Base-by-base conservation (phyloP, 2,797 vertebrate genomes). In the Naso thynnoides region DNA sequence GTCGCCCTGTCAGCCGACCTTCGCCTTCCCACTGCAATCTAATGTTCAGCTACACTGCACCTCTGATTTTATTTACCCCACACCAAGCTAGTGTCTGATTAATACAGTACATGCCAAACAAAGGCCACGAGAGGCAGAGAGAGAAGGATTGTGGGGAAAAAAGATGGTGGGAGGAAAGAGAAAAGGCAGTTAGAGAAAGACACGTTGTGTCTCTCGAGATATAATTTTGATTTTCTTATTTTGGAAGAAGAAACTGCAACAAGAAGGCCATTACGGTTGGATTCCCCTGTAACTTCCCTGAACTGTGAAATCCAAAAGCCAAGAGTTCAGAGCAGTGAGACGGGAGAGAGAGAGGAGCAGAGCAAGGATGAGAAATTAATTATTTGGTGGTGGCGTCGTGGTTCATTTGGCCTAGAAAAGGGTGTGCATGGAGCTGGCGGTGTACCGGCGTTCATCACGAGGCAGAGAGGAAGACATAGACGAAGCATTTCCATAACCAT, bases 241-340 rank as follows among this genome's bases (percentile, higher is more conserved):
- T 48, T 47, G 52, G 15, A 62, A 76, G 72, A 77, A 81, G 75
- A 63, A 76, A 67, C 63, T 38, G 8, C 76, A 76, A 82, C 61
- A 72, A 60, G 77, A 15, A 77, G 61, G 44, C 69, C 70, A 70
- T 84, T 73, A 83, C 60, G 38, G 45, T 58, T 76, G 72, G 58
- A 80, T 81, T 82, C 65, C 57, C 64, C 76, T 36, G 64, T 50
- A 78, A 64, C 76, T 16, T 66, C 68, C 24, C 73, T 76, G 79
- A 83, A 75, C 86, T 76, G 76, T 83, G 82, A 86, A 85, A 83
- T 79, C 80, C 59, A 78, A 23, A 24, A 81, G 62, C 56, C 64
- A 29, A 67, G 60, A 76, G 73, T 74, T 84, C 75, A 76, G 75
- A 73, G 71, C 6, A 1, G 31, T 33, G 41, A 64, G 60, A 13